These are phyloP conservation scores for Tyto alba DNA, from an alignment of 2,113 vertebrate species.

Conservation along the genomic window DNA sequence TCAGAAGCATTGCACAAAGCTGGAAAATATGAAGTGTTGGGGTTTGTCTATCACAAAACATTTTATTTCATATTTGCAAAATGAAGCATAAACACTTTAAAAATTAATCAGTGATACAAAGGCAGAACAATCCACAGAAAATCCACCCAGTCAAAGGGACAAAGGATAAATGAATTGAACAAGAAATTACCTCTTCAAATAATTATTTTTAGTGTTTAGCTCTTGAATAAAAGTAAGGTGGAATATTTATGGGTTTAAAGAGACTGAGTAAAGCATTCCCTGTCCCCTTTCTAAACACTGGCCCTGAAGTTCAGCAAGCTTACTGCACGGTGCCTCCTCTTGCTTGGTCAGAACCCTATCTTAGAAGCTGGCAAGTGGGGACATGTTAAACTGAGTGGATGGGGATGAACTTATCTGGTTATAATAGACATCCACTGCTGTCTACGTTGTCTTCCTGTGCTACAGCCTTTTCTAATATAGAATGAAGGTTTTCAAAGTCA, in stretches of 20 bases:
- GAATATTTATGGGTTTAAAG: background rate
- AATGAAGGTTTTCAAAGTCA: background rate
- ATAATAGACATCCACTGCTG: background rate
- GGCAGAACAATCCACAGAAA: background rate
- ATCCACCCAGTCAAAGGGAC: background rate
- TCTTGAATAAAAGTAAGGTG: background rate
- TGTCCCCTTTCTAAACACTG: background rate
- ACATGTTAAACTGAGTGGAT: background rate
- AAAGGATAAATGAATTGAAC: background rate
- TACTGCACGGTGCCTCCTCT: background rate
- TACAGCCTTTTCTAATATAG: background rate
- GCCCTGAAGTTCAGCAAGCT: background rate
- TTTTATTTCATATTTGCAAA: background rate
- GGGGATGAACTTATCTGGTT: background rate
- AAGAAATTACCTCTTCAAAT: background rate
- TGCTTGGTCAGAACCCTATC: background rate
- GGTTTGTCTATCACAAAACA: background rate
- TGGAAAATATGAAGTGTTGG: background rate
- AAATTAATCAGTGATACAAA: background rate
- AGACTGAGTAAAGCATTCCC: background rate
- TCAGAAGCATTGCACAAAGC: background rate
- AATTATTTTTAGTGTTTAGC: background rate
- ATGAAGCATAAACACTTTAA: background rate
- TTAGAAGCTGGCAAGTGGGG: background rate
- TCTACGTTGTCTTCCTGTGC: background rate